Percentiles rank a stretch among this genome's conserved stretches.
Conservation (phyloP, 2,888 invertebrate genomes). For the Meiosimyza decipiens region DNA sequence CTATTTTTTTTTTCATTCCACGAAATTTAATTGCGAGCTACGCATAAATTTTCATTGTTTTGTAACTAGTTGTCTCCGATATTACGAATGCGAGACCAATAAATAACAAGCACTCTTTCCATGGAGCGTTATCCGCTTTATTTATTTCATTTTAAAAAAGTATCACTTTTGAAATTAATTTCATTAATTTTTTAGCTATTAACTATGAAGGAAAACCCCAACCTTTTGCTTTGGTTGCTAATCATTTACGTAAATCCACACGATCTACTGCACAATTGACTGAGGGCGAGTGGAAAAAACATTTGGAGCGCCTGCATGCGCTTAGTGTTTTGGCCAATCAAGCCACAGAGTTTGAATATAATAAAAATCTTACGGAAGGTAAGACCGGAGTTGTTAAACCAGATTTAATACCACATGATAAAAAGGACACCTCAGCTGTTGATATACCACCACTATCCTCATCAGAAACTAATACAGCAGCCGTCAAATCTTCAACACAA, state of each 20-base stretch:
- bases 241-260: conserved; percentile 65
- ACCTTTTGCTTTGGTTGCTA: conserved; percentile 68
- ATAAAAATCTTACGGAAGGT: conserved; percentile 61
- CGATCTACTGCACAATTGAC: conserved; percentile 59
- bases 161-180: not conserved
- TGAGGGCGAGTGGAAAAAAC: conserved; percentile 62
- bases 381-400: conserved; percentile 59
- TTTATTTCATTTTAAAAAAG: not conserved
- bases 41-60: conserved; percentile 18
- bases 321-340: conserved; percentile 64
- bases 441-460: conserved; percentile 35
- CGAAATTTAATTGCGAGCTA: no score
- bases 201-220: conserved; percentile 72
- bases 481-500: conserved; percentile 7
- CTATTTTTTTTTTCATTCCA: conserved; percentile 13
- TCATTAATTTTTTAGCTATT: conserved; percentile 68
- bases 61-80: not conserved
- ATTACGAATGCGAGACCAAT: not conserved
- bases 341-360: conserved; percentile 64
- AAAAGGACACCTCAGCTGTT: conserved; percentile 33
- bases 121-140: not conserved
- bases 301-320: conserved; percentile 61
- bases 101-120: not conserved
- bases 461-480: not conserved
- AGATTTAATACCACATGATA: conserved; percentile 58